Conservation (phyloP, 1,140 invertebrate species). For the Camponotus vicinus region DNA sequence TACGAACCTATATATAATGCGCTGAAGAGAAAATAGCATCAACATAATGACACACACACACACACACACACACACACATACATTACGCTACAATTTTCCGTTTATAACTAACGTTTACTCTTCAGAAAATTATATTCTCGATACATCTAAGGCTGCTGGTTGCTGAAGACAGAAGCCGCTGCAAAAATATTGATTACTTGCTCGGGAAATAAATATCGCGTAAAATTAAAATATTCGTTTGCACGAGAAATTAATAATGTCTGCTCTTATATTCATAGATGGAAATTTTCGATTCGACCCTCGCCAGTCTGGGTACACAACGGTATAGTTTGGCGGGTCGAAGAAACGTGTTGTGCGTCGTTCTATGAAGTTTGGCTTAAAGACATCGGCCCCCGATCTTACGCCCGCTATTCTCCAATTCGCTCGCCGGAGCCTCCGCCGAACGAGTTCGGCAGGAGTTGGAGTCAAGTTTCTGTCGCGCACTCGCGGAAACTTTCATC, state of each 20-base stretch:
- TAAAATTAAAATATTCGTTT: constrained; percentile 4
- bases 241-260: constrained; percentile 19
- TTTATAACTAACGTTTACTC: background rate
- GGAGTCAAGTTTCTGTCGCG: constrained; percentile 56
- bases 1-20: background rate
- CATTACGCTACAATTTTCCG: background rate
- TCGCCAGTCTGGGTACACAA: constrained; percentile 13
- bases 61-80: background rate
- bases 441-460: constrained; percentile 58
- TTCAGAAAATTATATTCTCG: background rate
- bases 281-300: constrained; percentile 35
- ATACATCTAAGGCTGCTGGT: background rate
- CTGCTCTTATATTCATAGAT: constrained; percentile 10
- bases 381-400: constrained; percentile 44
- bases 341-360: constrained; percentile 48
- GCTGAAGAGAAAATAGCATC: background rate
- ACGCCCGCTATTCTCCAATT: constrained; percentile 49
- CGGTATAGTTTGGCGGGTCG: constrained; percentile 42
- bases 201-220: background rate
- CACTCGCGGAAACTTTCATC: constrained; percentile 58
- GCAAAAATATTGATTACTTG: background rate
- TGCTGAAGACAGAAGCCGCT: background rate
- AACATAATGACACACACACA: background rate
- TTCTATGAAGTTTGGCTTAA: constrained; percentile 56
- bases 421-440: constrained; percentile 17